phyloP scores from a whole-genome alignment of 2,888 invertebrate species.

The Keiferia lycopersicella region DNA sequence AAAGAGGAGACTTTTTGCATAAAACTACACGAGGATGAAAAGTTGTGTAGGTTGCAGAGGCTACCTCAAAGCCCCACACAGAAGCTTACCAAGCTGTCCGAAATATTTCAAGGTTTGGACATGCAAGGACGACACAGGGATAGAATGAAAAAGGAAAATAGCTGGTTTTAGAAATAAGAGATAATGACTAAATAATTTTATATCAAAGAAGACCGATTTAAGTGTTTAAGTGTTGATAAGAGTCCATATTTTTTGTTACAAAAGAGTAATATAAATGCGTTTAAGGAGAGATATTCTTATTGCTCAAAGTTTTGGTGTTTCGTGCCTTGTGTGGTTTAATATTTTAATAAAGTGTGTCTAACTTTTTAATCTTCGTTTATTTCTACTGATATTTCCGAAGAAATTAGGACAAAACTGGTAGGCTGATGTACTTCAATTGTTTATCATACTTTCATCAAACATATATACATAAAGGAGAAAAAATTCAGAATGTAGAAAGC shows the following conservation, averaged over 20 bases:
- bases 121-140: slow-evolving; percentile 66
- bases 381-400: neutral
- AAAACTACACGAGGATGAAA: slow-evolving; percentile 42
- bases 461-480: no score
- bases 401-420: no score
- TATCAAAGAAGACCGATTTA: slow-evolving; percentile 41
- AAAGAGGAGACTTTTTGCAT: slow-evolving; percentile 59
- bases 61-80: slow-evolving; percentile 61
- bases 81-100: slow-evolving; percentile 65
- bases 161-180: slow-evolving; percentile 70
- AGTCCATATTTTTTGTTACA: slow-evolving; percentile 55
- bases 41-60: slow-evolving; percentile 51
- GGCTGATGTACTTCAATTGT: no score
- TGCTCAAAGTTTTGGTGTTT: slow-evolving; percentile 69
- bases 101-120: slow-evolving; percentile 71
- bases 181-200: slow-evolving; percentile 40
- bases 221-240: slow-evolving; percentile 55
- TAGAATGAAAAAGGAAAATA: slow-evolving; percentile 72
- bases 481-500: no score
- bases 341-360: slow-evolving; percentile 66
- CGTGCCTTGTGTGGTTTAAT: slow-evolving; percentile 45
- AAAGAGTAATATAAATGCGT: slow-evolving; percentile 33
- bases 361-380: slow-evolving; percentile 34
- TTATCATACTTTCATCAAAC: no score
- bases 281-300: slow-evolving; percentile 54